Conservation (phyloP, 2,113 vertebrate species). For the Lepisosteus oculatus region DNA sequence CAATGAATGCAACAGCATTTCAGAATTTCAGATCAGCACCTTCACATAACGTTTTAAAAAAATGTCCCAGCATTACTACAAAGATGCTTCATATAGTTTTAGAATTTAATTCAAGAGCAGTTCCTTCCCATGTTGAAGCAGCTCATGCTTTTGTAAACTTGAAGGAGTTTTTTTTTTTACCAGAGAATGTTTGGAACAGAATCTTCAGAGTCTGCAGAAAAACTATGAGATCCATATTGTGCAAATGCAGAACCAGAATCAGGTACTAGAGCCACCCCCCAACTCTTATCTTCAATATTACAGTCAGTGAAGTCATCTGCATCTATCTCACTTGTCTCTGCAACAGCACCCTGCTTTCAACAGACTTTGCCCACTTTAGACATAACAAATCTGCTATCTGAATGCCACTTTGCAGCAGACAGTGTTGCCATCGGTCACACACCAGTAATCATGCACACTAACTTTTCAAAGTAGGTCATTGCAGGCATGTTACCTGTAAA, state of each 20-base stretch:
- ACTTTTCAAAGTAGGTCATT: neutral
- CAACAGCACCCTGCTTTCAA: neutral
- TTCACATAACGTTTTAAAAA: no score
- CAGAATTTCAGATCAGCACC: no score
- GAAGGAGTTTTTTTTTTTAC: no score
- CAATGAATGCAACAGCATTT: no score
- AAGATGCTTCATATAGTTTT: no score
- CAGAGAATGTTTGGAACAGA: no score
- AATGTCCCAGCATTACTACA: no score
- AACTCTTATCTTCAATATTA: neutral
- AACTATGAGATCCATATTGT: neutral
- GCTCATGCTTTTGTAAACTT: no score
- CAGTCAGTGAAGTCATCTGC: neutral
- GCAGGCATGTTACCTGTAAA: neutral
- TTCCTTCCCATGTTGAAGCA: no score
- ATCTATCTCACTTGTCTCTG: neutral
- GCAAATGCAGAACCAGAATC: neutral
- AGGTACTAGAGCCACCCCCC: neutral
- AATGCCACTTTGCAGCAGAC: neutral
- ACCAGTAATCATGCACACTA: neutral
- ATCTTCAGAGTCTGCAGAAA: neutral
- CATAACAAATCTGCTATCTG: neutral
- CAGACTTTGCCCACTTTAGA: neutral
- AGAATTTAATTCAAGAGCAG: no score
- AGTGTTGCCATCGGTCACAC: neutral